A percentile compares a stretch with the other conserved stretches of the same genome.
Evolutionary conservation across 2,113 vertebrate species (phyloP).

Genomic region (Orycteropus afer): DNA sequence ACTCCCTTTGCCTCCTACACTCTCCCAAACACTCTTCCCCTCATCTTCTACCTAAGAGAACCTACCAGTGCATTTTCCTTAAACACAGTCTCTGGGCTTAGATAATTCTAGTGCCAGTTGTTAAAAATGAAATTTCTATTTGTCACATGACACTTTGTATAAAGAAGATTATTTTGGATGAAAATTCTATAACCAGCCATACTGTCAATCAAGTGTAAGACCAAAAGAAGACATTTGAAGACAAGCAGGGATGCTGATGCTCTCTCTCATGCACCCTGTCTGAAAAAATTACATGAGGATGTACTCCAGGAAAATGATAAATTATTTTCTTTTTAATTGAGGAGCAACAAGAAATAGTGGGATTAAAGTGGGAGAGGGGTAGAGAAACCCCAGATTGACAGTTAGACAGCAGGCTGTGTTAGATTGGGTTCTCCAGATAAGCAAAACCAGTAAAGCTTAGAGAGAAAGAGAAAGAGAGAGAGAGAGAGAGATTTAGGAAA

Average conservation of each 20-base stretch:
- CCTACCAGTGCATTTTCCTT: background rate
- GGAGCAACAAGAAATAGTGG: background rate
- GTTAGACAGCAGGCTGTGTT: background rate
- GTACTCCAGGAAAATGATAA: background rate
- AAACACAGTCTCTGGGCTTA: background rate
- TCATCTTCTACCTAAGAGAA: background rate
- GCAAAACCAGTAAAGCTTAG: no score
- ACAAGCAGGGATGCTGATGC: background rate
- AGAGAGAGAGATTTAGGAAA: no score
- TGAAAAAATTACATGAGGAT: background rate
- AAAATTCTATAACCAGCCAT: background rate
- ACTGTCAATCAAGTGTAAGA: background rate
- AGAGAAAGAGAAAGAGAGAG: no score
- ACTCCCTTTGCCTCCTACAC: background rate
- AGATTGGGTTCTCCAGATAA: no score
- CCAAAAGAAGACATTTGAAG: conserved; percentile 6
- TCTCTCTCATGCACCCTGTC: background rate
- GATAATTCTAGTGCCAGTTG: background rate
- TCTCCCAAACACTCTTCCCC: background rate
- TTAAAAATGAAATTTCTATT: conserved; percentile 2
- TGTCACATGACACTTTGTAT: background rate
- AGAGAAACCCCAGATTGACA: background rate
- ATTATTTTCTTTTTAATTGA: no score
- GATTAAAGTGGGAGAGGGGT: background rate
- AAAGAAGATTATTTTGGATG: background rate